These are phyloP conservation scores for Tipula lateralis DNA, from an alignment of 2,888 invertebrate species.

Conservation along the genomic window DNA sequence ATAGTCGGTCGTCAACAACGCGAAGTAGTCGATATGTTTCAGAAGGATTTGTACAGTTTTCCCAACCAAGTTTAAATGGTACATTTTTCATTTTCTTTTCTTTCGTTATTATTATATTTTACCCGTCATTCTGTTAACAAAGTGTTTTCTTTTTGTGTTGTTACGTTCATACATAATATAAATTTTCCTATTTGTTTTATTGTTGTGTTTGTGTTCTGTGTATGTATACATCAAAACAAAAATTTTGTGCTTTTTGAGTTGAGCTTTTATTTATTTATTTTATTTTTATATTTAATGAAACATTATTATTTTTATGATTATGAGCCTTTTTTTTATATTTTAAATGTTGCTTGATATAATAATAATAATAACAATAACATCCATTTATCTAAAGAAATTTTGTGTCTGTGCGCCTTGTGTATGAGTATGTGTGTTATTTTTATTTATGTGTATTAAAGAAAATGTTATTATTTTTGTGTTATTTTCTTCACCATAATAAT, in stretches of 20 bases:
- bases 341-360: conserved; percentile 2
- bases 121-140: not conserved
- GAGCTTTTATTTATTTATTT: not conserved
- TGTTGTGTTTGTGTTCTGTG: not conserved
- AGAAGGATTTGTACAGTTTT: conserved; percentile 50
- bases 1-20: conserved; percentile 39
- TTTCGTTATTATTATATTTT: not conserved
- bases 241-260: not conserved
- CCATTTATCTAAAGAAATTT: not conserved
- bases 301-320: conserved; percentile 3
- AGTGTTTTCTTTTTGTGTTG: not conserved
- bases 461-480: not conserved
- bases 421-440: not conserved
- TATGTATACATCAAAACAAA: not conserved
- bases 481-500: not conserved
- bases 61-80: conserved; percentile 51
- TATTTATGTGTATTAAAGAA: not conserved
- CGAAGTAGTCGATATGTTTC: conserved; percentile 44
- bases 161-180: not conserved
- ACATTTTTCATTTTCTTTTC: conserved; percentile 34
- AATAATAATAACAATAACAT: not conserved
- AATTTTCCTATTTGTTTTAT: not conserved
- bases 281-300: conserved; percentile 4
- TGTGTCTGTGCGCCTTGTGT: not conserved
- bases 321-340: not conserved